These are phyloP conservation scores for Neodon shergylaensis DNA, from an alignment of 2,113 vertebrate genomes.

Conservation along the genomic window DNA sequence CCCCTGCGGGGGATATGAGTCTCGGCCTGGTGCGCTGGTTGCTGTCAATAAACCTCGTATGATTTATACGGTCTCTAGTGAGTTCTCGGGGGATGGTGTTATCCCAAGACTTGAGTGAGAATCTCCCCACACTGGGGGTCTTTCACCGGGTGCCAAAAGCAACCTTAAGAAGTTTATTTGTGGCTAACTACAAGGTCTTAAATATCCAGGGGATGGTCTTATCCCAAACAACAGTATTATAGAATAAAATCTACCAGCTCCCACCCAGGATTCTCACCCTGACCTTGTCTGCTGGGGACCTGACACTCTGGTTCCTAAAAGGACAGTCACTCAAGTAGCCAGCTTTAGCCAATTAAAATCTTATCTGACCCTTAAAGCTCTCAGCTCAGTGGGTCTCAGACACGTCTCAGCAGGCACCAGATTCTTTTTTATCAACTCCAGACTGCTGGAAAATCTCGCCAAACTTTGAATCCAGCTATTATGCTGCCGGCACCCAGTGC, in stretches of 20 bases:
- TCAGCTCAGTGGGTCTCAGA: background rate
- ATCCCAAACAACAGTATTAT: background rate
- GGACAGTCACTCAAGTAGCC: background rate
- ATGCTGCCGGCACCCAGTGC: background rate
- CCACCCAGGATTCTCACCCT: background rate
- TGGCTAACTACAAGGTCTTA: background rate
- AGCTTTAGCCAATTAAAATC: background rate
- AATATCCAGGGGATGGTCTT: background rate
- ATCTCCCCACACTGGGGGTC: too few species aligned
- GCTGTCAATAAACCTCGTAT: too few species aligned
- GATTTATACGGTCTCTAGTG: too few species aligned
- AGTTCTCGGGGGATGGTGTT: too few species aligned
- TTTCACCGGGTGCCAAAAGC: too few species aligned
- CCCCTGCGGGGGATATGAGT: too few species aligned
- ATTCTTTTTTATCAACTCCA: background rate
- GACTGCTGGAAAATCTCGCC: background rate
- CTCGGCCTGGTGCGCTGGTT: too few species aligned
- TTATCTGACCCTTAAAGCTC: background rate
- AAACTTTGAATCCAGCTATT: background rate
- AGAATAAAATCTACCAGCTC: background rate
- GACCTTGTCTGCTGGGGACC: background rate
- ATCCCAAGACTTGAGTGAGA: too few species aligned
- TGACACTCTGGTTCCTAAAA: background rate
- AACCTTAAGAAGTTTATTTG: too few species aligned
- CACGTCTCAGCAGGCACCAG: background rate